These are phyloP conservation scores for Oophaga pumilio DNA, from an alignment of 2,113 vertebrate species.

Conservation along the genomic window DNA sequence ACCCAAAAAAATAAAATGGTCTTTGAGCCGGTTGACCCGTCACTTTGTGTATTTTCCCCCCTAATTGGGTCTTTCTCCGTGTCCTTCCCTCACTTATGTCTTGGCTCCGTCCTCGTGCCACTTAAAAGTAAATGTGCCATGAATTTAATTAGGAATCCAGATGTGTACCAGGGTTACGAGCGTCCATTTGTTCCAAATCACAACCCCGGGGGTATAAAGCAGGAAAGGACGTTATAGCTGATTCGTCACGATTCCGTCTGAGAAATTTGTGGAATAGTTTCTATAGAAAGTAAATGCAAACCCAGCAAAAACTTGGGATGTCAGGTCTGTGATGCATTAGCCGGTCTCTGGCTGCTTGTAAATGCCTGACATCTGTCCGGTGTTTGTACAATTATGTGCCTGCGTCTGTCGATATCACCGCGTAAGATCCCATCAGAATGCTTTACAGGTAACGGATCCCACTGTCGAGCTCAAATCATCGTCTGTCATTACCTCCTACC, in stretches of 20 bases:
- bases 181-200: constrained; percentile 62
- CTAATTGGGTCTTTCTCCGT: constrained; percentile 36
- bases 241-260: constrained; percentile 11
- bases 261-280: constrained; percentile 11
- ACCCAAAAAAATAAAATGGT: too few species aligned
- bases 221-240: constrained; percentile 11
- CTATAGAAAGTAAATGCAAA: background rate
- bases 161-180: constrained; percentile 62
- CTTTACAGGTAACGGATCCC: background rate
- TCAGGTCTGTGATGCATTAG: background rate
- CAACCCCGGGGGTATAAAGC: constrained; percentile 50
- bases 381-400: background rate
- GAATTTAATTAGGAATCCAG: constrained; percentile 64
- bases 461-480: background rate
- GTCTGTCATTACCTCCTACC: background rate
- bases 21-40: background rate
- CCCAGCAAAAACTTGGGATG: background rate
- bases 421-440: constrained; percentile 3
- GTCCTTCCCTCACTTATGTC: constrained; percentile 28
- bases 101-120: constrained; percentile 39
- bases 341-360: constrained; percentile 20
- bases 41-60: background rate
- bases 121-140: constrained; percentile 62
- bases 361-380: constrained; percentile 41
- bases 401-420: constrained; percentile 7